phyloP scores from a whole-genome alignment of 2,797 vertebrate species.

The Ispidina picta region DNA sequence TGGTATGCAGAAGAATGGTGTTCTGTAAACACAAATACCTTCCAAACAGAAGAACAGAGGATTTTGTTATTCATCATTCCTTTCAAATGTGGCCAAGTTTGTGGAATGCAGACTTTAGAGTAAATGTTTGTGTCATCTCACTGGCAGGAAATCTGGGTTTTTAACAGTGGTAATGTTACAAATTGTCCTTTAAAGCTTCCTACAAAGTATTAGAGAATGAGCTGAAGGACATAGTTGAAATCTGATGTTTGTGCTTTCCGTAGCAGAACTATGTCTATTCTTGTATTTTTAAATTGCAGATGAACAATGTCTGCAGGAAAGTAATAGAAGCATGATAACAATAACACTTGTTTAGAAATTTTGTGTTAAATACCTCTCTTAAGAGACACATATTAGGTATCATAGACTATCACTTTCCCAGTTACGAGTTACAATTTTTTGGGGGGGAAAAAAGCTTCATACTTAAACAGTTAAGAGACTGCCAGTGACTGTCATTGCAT shows the following conservation, averaged over 20 bases:
- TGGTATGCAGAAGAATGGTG: slow-evolving; percentile 11
- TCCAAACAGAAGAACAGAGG: slow-evolving; percentile 59
- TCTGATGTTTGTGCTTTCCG: slow-evolving; percentile 17
- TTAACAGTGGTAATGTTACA: slow-evolving; percentile 44
- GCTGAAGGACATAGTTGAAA: slow-evolving; percentile 35
- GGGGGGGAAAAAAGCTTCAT: neutral
- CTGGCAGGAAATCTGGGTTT: slow-evolving; percentile 50
- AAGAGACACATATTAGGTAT: neutral
- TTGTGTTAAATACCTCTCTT: neutral
- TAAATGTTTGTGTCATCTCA: slow-evolving; percentile 73
- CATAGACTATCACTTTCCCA: neutral
- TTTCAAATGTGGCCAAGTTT: slow-evolving; percentile 71
- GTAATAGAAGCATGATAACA: neutral
- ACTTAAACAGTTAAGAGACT: neutral
- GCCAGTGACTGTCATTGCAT: neutral
- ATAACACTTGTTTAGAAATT: neutral
- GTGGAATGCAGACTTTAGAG: slow-evolving; percentile 59
- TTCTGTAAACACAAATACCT: slow-evolving; percentile 61
- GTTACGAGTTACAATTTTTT: neutral
- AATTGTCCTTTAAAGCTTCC: slow-evolving; percentile 42
- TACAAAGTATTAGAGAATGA: slow-evolving; percentile 50
- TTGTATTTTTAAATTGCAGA: neutral
- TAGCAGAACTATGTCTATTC: neutral
- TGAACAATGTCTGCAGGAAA: neutral
- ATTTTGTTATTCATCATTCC: slow-evolving; percentile 68